phyloP scores from a whole-genome alignment of 23 tunicate species.

The Trididemnum clinides region DNA sequence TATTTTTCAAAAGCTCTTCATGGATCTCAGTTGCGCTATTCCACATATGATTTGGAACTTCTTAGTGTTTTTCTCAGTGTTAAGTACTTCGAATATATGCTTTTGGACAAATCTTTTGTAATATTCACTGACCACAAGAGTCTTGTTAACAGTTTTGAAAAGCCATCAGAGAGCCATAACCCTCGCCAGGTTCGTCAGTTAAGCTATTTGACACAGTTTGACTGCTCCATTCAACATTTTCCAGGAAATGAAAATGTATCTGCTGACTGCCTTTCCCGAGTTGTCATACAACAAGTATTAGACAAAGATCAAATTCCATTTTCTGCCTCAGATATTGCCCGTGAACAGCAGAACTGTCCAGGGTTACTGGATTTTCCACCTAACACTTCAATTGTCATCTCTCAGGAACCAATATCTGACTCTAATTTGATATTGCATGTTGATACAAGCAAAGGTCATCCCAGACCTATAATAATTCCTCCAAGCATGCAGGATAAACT shows the following conservation, averaged over 20 bases:
- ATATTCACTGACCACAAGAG: slow-evolving; percentile 17
- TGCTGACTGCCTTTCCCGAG: slow-evolving; percentile 24
- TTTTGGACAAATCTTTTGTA: slow-evolving; percentile 5
- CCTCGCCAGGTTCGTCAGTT: background rate
- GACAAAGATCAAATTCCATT: too few relatives aligned
- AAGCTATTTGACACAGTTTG: background rate
- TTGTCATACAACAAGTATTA: too few relatives aligned
- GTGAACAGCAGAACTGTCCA: too few relatives aligned
- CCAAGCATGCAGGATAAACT: too few relatives aligned
- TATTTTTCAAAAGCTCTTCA: slow-evolving; percentile 33
- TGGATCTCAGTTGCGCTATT: slow-evolving; percentile 1
- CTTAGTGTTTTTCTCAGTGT: slow-evolving; percentile 8
- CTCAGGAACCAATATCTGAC: too few relatives aligned
- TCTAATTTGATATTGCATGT: too few relatives aligned
- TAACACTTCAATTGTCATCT: too few relatives aligned
- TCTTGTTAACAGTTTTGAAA: slow-evolving; percentile 17
- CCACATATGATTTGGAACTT: slow-evolving; percentile 39
- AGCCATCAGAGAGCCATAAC: background rate
- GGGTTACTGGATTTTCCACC: too few relatives aligned
- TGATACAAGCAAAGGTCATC: too few relatives aligned
- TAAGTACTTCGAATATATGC: slow-evolving; percentile 13
- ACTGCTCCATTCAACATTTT: background rate
- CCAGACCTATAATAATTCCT: too few relatives aligned
- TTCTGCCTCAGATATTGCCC: too few relatives aligned
- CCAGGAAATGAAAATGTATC: background rate